Conservation (phyloP, 2,797 vertebrate genomes). For the Catostomus latipinnis region DNA sequence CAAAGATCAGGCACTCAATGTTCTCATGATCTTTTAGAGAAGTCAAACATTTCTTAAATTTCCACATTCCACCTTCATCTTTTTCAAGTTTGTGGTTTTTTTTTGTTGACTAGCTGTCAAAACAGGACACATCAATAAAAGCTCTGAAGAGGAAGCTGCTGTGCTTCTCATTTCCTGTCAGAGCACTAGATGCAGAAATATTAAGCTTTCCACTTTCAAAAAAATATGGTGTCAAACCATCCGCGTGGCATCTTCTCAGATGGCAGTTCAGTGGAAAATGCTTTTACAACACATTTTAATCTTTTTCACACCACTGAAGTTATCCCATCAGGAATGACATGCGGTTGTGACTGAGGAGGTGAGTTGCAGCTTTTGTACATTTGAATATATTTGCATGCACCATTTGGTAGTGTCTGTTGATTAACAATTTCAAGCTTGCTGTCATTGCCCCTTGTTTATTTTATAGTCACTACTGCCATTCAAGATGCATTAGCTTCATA, state of each 20-base stretch:
- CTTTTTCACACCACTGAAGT: constrained; percentile 41
- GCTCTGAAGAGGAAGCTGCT: constrained; percentile 17
- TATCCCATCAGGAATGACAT: constrained; percentile 9
- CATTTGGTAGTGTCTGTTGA: constrained; percentile 4
- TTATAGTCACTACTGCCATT: constrained; percentile 37
- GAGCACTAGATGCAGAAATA: constrained; percentile 17
- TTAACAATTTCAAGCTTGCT: constrained; percentile 16
- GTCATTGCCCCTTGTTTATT: constrained; percentile 21
- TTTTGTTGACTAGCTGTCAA: constrained; percentile 43
- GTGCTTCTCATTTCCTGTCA: constrained; percentile 42
- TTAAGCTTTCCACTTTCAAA: constrained; percentile 20
- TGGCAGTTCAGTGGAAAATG: constrained; percentile 21
- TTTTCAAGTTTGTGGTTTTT: constrained; percentile 16
- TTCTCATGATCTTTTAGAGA: constrained; percentile 20
- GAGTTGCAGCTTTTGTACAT: constrained; percentile 7
- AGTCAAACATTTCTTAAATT: constrained; percentile 17
- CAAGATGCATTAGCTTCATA: constrained; percentile 52
- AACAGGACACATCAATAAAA: constrained; percentile 48
- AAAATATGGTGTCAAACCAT: constrained; percentile 35
- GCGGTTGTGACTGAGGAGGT: neutral
- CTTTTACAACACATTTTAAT: constrained; percentile 48
- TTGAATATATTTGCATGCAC: neutral
- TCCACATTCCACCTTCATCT: neutral
- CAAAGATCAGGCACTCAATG: constrained; percentile 19
- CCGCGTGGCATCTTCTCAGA: constrained; percentile 32